Conservation (phyloP, 2,888 invertebrate genomes). For the Parasteatoda lunata region DNA sequence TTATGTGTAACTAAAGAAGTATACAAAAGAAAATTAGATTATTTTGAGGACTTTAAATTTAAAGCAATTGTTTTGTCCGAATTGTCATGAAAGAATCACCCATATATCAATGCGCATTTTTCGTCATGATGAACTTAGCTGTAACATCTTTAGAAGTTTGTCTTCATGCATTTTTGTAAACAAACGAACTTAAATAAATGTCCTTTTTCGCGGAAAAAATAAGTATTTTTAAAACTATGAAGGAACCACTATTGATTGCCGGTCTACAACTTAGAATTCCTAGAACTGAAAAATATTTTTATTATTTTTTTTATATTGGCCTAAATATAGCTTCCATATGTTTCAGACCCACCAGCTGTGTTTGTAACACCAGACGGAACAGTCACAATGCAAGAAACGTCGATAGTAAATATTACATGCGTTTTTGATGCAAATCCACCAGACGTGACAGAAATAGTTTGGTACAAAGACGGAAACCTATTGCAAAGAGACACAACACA, state of each 20-base stretch:
- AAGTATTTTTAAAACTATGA: not conserved
- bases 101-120: no score
- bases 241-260: not conserved
- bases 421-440: slow-evolving; percentile 91
- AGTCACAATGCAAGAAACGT: slow-evolving; percentile 85
- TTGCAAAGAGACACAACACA: slow-evolving; percentile 79
- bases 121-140: no score
- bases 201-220: not conserved
- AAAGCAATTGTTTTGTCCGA: no score
- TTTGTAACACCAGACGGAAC: slow-evolving; percentile 82
- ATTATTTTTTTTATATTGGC: not conserved
- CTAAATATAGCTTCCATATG: not conserved
- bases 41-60: no score
- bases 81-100: no score
- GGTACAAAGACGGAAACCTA: slow-evolving; percentile 77
- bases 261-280: not conserved
- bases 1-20: no score
- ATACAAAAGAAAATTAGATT: no score
- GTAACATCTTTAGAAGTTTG: no score
- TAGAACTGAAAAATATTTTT: not conserved
- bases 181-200: not conserved
- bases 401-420: slow-evolving; percentile 84
- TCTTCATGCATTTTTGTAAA: no score
- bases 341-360: slow-evolving; percentile 88
- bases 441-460: slow-evolving; percentile 82